Evolutionary conservation across 2,888 invertebrate species (phyloP), one percentile per base, ranked within the genome.

Genomic region (Cryptus viduatorius): DNA sequence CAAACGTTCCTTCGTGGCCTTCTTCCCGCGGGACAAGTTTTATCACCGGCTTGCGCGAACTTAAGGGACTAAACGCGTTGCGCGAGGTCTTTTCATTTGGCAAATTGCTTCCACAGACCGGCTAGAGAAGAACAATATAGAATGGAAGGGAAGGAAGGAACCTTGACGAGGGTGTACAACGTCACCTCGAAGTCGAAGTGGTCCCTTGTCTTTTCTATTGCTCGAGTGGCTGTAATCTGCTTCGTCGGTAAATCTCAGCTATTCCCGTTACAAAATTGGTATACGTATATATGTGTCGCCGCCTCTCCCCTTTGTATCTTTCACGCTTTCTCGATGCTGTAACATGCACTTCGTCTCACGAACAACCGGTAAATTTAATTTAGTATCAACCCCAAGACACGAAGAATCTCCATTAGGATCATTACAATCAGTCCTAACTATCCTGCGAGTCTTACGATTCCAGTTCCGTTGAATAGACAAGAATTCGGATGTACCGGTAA

Each of bases 51-150:
- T 48, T n/a, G 53, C 24, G 29, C 19, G 48, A 37, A 48, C 3
- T 31, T 31, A 19, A 64, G 73, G 64, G 37, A 59, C 29, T 4
- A 24, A 56, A 80, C 67, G 67, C 56, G 71, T 64, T 59, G 61
- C 56, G 67, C 44, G 14, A 50, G 81, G 53, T 64, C 75, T 83
- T 86, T 89, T 86, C 85, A 89, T 89, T 89, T 79, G 65, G 76
- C 53, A 86, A 84, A 88, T 88, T 88, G 81, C 79, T 82, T 31
- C 73, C 50, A 48, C 24, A 61, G 29, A 12, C 59, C 59, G 44
- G 68, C 50, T 14, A 10, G n/a, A 53, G 24, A 61, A 50, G 53
- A 5, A 53, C 31, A 42, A 46, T 16, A 14, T 16, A 69, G 76
- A 77, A 44, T 29, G 19, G 48, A 42, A 65, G 65, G 37, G 46